phyloP scores from a whole-genome alignment of 2,113 vertebrate species.

The Dendropsophus ebraccatus region DNA sequence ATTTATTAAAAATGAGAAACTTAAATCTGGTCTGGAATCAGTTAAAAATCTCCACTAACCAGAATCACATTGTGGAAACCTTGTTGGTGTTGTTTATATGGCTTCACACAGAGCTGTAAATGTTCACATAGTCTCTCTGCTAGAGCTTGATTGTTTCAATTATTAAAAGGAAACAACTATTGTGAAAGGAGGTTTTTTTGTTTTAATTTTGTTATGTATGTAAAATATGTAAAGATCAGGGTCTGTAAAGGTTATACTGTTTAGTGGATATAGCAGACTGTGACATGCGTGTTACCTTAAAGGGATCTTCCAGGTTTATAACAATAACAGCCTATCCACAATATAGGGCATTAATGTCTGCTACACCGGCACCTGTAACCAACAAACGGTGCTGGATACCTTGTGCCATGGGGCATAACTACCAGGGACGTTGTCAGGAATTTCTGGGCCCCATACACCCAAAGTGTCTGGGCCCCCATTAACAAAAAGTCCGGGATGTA shows the following conservation, averaged over 20 bases:
- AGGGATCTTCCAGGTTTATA: too few relatives aligned
- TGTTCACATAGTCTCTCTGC: not conserved
- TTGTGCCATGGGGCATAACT: too few relatives aligned
- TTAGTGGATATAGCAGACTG: too few relatives aligned
- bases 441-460: too few relatives aligned
- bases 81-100: not conserved
- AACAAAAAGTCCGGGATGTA: too few relatives aligned
- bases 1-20: not conserved
- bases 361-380: too few relatives aligned
- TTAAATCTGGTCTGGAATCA: not conserved
- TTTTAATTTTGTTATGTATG: not conserved
- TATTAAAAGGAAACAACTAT: not conserved
- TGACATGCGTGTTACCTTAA: too few relatives aligned
- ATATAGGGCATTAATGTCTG: too few relatives aligned
- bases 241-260: not conserved
- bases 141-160: not conserved
- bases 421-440: too few relatives aligned
- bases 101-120: not conserved
- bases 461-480: too few relatives aligned
- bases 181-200: not conserved
- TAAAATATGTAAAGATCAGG: not conserved
- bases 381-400: too few relatives aligned
- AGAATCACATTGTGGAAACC: not conserved
- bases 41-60: not conserved
- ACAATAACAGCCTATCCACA: too few relatives aligned